Conservation (phyloP, 2,888 invertebrate genomes). For the Suillia variegata region DNA sequence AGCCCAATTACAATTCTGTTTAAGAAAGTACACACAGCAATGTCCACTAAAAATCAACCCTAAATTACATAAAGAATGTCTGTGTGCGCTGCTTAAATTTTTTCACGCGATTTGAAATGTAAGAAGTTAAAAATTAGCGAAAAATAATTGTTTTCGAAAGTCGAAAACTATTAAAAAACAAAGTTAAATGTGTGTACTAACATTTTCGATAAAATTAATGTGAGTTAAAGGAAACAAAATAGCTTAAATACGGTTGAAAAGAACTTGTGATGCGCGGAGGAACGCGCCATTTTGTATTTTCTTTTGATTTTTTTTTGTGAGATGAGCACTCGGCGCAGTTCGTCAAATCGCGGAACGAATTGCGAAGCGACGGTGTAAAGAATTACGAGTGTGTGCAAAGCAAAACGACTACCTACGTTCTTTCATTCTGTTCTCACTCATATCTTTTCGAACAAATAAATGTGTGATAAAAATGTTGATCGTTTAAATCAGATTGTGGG, state of each 20-base stretch:
- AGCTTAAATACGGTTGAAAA: background rate
- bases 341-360: background rate
- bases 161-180: slow-evolving; percentile 10
- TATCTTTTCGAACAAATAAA: too few species aligned
- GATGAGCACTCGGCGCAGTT: too few species aligned
- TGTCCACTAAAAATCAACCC: too few species aligned
- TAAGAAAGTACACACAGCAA: too few species aligned
- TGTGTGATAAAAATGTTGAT: too few species aligned
- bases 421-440: too few species aligned
- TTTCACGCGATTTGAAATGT: slow-evolving; percentile 23
- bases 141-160: slow-evolving; percentile 19
- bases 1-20: too few species aligned
- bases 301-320: slow-evolving; percentile 7
- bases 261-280: slow-evolving; percentile 16
- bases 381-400: too few species aligned
- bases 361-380: background rate
- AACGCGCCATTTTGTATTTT: slow-evolving; percentile 42
- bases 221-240: background rate
- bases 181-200: slow-evolving; percentile 17
- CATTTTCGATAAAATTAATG: slow-evolving; percentile 8
- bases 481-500: too few species aligned
- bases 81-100: slow-evolving; percentile 19
- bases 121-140: slow-evolving; percentile 5
- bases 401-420: too few species aligned
- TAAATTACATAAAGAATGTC: slow-evolving; percentile 30